Evolutionary conservation across 2,888 invertebrate species (phyloP), one percentile per base, ranked within the genome.

Genomic region (Sisyra terminalis): DNA sequence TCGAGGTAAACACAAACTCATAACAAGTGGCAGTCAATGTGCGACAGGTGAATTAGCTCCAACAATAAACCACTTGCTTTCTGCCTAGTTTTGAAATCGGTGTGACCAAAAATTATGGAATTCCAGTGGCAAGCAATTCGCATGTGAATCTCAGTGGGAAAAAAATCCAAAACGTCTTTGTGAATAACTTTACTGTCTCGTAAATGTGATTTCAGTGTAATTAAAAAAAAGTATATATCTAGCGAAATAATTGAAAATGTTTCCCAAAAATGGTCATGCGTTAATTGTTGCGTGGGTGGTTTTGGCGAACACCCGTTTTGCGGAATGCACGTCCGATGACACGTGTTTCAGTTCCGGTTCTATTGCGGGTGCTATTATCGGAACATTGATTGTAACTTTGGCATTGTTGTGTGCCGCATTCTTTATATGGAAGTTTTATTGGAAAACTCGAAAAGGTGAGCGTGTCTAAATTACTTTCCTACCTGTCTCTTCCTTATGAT

Each of bases 391-490:
- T 43, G 47, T 44, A 17, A 29, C 39, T 11, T 39, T 42, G 13
- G 42, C 36, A n/a, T 39, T 40, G 24, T 30, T 40, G 11, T 24
- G 40, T 29, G 38, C 41, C 13, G 45, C 44, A 30, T 47, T 45
- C 44, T 30, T 44, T 29, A 29, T 47, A 13, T 47, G 45, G 45
- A 45, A 39, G 40, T 42, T 40, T 39, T 47, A 47, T 44, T 47
- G 47, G 47, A 36, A 37, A 10, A 39, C 45, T 8, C 24, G 45
- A 16, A 44, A 44, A 45, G 47, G 47, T 47, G 37, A 39, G 47
- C 44, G 31, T 6, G 18, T 15, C 2, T 35, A 35, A 15, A 15
- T 35, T 35, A 16, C 35, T 15, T 35, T 35, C 14, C 16, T 35
- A 35, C 24, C 24, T 24, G 24, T 24, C 24, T 24, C 24, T 24